Evolutionary conservation across 2,888 invertebrate species (phyloP).

Genomic region (Papilio gigon): DNA sequence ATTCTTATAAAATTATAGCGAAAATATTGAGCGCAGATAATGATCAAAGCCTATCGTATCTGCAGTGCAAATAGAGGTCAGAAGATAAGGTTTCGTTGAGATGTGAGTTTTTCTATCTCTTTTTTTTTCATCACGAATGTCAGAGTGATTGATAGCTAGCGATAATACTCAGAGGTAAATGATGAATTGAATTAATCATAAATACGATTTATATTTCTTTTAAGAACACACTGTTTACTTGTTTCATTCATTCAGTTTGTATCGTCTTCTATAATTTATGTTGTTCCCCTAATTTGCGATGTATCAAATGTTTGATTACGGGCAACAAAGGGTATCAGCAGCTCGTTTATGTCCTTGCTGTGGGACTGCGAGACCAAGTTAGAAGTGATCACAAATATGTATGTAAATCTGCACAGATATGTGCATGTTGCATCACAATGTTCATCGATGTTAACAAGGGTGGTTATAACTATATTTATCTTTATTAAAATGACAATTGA

Average conservation of each 20-base stretch:
- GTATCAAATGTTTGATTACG: too few species aligned
- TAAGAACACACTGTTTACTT: neutral
- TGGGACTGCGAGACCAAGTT: too few species aligned
- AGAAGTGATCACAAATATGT: too few species aligned
- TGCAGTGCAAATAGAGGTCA: conserved; percentile 29
- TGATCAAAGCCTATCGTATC: conserved; percentile 16
- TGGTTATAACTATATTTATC: too few species aligned
- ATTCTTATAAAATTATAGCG: neutral
- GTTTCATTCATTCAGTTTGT: neutral
- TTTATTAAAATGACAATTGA: too few species aligned
- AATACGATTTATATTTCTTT: conserved; percentile 1
- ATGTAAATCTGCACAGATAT: too few species aligned
- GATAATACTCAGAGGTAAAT: conserved; percentile 25
- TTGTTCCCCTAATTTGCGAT: neutral
- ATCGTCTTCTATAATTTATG: neutral
- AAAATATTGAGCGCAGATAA: conserved; percentile 19
- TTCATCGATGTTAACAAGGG: too few species aligned
- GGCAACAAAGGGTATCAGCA: too few species aligned
- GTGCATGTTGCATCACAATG: too few species aligned
- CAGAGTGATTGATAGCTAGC: conserved; percentile 33
- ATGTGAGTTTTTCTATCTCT: conserved; percentile 2
- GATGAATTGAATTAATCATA: conserved; percentile 26
- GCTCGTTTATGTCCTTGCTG: too few species aligned
- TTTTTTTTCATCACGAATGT: conserved; percentile 2
- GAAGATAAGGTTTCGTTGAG: conserved; percentile 3